Evolutionary conservation across 37 sponge, comb jelly and placozoan species (phyloP).

Genomic region (Aplysina aerophoba): DNA sequence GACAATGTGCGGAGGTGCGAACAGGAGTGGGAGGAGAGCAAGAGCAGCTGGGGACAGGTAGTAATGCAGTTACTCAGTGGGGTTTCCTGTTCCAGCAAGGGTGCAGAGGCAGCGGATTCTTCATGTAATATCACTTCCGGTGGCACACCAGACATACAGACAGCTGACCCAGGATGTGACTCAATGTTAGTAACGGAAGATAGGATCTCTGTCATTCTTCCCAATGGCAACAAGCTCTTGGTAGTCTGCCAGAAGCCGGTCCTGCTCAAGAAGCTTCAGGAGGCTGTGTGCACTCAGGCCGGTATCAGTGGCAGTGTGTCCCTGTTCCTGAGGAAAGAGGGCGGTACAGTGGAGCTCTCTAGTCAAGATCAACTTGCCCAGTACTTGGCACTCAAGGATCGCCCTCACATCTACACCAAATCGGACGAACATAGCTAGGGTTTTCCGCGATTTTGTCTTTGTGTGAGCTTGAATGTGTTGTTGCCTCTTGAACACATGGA

Average conservation of each 20-base stretch:
- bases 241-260: conserved; percentile 20
- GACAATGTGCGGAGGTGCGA: neutral
- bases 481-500: too few relatives aligned
- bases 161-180: neutral
- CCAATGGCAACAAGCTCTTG: neutral
- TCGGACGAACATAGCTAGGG: too few relatives aligned
- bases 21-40: conserved; percentile 14
- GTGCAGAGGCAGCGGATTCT: too few relatives aligned
- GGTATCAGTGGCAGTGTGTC: neutral
- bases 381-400: conserved; percentile 15
- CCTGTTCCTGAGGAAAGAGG: neutral
- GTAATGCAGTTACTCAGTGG: too few relatives aligned
- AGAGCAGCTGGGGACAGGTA: too few relatives aligned
- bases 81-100: too few relatives aligned
- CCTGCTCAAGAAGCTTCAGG: neutral
- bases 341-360: neutral
- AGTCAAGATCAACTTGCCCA: neutral
- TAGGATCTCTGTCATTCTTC: neutral
- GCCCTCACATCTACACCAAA: neutral
- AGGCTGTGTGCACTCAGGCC: neutral
- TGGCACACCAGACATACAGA: neutral
- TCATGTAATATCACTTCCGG: too few relatives aligned
- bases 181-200: neutral
- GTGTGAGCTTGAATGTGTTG: too few relatives aligned
- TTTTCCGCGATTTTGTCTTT: too few relatives aligned